These are phyloP conservation scores for Gorsachius magnificus DNA, from an alignment of 2,797 vertebrate species.

Conservation along the genomic window DNA sequence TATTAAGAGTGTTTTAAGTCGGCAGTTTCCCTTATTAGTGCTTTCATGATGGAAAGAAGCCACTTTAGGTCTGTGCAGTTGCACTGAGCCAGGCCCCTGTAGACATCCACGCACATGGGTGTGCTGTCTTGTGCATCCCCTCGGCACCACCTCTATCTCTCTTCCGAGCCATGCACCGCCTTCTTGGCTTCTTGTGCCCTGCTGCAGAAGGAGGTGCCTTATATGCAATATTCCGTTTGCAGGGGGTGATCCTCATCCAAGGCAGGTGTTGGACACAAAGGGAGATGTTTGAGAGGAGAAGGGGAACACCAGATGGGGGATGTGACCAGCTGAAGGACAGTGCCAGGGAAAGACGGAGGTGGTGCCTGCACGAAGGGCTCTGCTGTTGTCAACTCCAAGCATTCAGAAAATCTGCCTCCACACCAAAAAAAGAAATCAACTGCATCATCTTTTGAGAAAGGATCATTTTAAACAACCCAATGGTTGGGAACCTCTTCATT, in stretches of 20 bases:
- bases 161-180: not conserved
- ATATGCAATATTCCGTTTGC: fast-evolving
- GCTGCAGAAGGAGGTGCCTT: not conserved
- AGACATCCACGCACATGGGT: not conserved
- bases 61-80: not conserved
- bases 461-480: not conserved
- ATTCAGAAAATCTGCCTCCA: not conserved
- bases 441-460: not conserved
- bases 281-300: not conserved
- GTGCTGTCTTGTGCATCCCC: not conserved
- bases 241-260: not conserved
- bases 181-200: not conserved
- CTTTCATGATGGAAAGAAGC: not conserved
- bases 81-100: not conserved
- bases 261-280: not conserved
- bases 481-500: not conserved
- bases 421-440: not conserved
- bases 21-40: not conserved
- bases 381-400: not conserved
- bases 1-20: constrained; percentile 24
- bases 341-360: not conserved
- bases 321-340: not conserved
- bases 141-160: not conserved
- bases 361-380: not conserved
- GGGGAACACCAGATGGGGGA: not conserved